Percentiles rank a stretch among this genome's conserved stretches.
Conservation (phyloP, 2,888 invertebrate species). For the Eulithis prunata region DNA sequence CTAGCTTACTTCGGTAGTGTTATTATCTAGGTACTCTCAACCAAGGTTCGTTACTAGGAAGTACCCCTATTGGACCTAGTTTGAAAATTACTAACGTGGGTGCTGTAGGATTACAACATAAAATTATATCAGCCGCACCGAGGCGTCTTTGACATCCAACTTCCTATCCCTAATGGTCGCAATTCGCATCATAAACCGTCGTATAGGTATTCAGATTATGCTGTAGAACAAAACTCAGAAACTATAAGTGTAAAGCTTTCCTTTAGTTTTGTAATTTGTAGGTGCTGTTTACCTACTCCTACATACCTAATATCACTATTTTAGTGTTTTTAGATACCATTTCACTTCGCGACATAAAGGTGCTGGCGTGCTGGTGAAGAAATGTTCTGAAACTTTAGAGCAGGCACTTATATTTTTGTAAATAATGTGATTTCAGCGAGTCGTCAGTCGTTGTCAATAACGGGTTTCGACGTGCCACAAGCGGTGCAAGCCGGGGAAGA, state of each 20-base stretch:
- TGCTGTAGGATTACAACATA: slow-evolving; percentile 35
- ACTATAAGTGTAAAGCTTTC: no score
- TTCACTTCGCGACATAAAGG: no score
- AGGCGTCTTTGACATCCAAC: slow-evolving; percentile 32
- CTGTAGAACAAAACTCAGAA: not conserved
- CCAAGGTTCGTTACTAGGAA: no score
- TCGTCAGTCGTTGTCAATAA: slow-evolving; percentile 60
- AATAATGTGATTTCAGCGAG: slow-evolving; percentile 54
- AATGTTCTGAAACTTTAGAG: no score
- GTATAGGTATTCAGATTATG: slow-evolving; percentile 33
- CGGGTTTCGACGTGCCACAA: slow-evolving; percentile 65
- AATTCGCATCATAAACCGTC: slow-evolving; percentile 27
- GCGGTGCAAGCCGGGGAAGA: slow-evolving; percentile 56
- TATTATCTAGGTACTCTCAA: no score
- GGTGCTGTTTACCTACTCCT: no score
- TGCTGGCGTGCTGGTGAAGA: no score
- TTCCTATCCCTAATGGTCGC: slow-evolving; percentile 28
- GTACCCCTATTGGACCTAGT: slow-evolving; percentile 29
- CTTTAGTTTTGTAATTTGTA: no score
- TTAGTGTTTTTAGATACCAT: no score
- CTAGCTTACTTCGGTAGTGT: no score
- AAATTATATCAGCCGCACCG: slow-evolving; percentile 42
- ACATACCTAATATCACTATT: no score
- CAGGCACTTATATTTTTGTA: no score
- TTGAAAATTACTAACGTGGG: slow-evolving; percentile 57